A percentile compares a stretch with the other conserved stretches of the same genome.
Evolutionary conservation across 2,888 invertebrate genomes (phyloP).

Genomic region (Leptura quadrifasciata): DNA sequence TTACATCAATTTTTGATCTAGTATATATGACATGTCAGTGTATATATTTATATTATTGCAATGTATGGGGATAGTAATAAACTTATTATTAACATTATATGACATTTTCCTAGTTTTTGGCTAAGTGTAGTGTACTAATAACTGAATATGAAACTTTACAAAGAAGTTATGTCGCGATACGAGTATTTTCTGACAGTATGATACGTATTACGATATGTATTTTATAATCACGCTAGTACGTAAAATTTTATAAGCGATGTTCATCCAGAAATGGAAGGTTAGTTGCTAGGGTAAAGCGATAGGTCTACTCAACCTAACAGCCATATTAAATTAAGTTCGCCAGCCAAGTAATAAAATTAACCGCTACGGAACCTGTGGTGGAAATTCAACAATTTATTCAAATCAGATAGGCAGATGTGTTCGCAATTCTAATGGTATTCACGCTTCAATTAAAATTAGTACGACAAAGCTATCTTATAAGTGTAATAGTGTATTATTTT

Average conservation of each 20-base stretch:
- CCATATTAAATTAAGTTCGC: conserved; percentile 21
- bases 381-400: conserved; percentile 18
- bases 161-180: too few relatives aligned
- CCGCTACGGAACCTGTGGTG: conserved; percentile 9
- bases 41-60: too few relatives aligned
- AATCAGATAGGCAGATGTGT: conserved; percentile 3
- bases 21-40: too few relatives aligned
- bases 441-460: not conserved
- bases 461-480: not conserved
- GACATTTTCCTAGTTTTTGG: too few relatives aligned
- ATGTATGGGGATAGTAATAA: too few relatives aligned
- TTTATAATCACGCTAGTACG: not conserved
- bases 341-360: conserved; percentile 20
- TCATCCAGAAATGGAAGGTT: not conserved
- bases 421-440: conserved; percentile 11
- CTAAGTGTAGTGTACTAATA: too few relatives aligned
- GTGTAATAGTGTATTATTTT: too few relatives aligned
- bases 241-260: not conserved
- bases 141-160: too few relatives aligned
- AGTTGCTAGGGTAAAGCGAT: conserved; percentile 18
- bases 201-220: too few relatives aligned
- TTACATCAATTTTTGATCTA: too few relatives aligned
- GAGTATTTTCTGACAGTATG: too few relatives aligned
- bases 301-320: conserved; percentile 15
- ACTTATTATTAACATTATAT: too few relatives aligned